Base-by-base conservation (phyloP, 1,140 invertebrate genomes). In the Aphis gossypii region DNA sequence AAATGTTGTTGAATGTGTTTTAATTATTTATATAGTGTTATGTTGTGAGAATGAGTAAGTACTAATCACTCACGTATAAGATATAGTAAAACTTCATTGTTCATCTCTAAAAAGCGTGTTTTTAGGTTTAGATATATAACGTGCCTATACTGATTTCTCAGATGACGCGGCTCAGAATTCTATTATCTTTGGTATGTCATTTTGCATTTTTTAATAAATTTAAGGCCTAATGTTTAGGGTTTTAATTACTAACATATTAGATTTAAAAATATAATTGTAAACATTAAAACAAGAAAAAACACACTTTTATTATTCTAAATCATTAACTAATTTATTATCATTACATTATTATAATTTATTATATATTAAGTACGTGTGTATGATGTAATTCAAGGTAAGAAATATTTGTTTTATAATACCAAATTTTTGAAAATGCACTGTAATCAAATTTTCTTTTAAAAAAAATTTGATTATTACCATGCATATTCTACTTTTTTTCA, bases 1-100 rank as follows among this genome's bases (percentile, higher is more conserved):
- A 76, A n/a, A n/a, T 76, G 4, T 35, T 83, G 25, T 84, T 84
- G 68, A 84, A 84, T 93, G 92, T 93, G 76, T 93, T 93, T 93
- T 86, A 86, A 93, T 92, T 92, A 83, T 86, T 93, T 93, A 83
- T 93, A 93, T 93, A 93, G 92, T 93, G 92, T 86, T 93, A 93
- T 93, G 92, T 93, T 84, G 68, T 93, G 82, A 93, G 35, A 86
- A 93, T 93, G 92, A 93, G 92, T 93, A 93, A 93, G 92, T 93
- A 93, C 68, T 86, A 84, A 92, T 84, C 48, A 56, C 48, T 93
- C 92, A 93, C 48, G 44, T 93, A 93, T 86, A 93, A 84, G 35
- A 84, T 38, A 54, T 84, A 93, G 92, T 93, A 86, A 93, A 92
- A 44, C 14, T 60, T 90, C 89, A 90, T 60, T 90, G 38, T 90